Evolutionary conservation across 2,888 invertebrate genomes (phyloP).

Genomic region (Leptodirus hochenwartii): DNA sequence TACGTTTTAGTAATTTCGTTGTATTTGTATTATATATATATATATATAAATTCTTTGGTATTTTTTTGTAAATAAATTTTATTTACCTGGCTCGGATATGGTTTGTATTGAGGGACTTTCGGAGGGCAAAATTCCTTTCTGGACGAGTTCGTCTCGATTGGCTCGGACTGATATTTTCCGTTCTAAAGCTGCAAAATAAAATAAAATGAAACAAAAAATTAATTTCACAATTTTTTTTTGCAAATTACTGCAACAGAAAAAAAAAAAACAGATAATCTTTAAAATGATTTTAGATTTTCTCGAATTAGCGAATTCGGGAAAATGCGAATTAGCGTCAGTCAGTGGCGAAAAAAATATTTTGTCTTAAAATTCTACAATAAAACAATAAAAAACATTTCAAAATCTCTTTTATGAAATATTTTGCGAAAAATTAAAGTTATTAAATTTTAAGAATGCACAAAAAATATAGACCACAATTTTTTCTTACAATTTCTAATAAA

Average conservation of each 20-base stretch:
- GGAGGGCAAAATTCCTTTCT: constrained; percentile 85
- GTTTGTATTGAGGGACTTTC: constrained; percentile 73
- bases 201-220: constrained; percentile 6
- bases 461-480: too few relatives aligned
- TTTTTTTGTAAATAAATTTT: not conserved
- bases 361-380: too few relatives aligned
- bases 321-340: too few relatives aligned
- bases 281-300: not conserved
- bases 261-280: not conserved
- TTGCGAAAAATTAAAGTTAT: too few relatives aligned
- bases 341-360: too few relatives aligned
- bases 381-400: too few relatives aligned
- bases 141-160: constrained; percentile 91
- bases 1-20: constrained; percentile 2
- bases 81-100: constrained; percentile 63
- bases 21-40: constrained; percentile 1
- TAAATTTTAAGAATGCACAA: too few relatives aligned
- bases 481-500: too few relatives aligned
- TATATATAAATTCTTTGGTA: not conserved
- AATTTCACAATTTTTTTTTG: not conserved
- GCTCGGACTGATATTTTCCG: constrained; percentile 96
- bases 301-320: too few relatives aligned
- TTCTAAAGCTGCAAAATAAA: constrained; percentile 65
- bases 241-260: too few relatives aligned
- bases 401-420: too few relatives aligned